Base-by-base conservation (phyloP, 1,140 invertebrate genomes). In the Apocrypta bakeri region DNA sequence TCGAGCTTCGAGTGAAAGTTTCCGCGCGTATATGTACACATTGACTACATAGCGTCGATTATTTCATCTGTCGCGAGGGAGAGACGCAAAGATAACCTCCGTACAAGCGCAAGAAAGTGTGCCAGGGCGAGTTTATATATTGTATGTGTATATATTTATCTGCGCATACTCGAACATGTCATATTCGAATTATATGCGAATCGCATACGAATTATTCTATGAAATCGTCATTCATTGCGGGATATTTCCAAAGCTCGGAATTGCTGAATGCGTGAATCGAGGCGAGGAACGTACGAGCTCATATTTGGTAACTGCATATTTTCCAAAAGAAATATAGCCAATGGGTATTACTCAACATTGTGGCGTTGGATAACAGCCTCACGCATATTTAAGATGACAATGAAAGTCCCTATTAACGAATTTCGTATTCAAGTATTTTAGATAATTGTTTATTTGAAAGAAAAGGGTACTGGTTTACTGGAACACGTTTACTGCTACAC, bases 301-400 rank as follows among this genome's bases (percentile, higher is more conserved):
- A n/a, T 1, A 74, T 74, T 74, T 74, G 56, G 72, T 74, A 74
- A 74, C 48, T 74, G 48, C 42, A 61, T 56, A 56, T 74, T 74
- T 74, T 61, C 29, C 4, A 73, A 25, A 21, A 56, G 33, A 74
- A 56, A 27, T 61, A 61, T 56, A n/a, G n/a, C n/a, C n/a, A n/a
- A n/a, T n/a, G 71, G 37, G 8, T 24, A 17, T 74, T 74, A 74
- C 40, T 56, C 21, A 61, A 61, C 42, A 4, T 4, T 37, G 2
- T 9, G 69, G 21, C 8, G 33, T 72, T 72, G 42, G 69, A 72
- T 72, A 72, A 72, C 42, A 21, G 6, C 2, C 29, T 72, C n/a
- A 21, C 17, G 33, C 42, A 17, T 17, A 29, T 71, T 17, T 29
- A 6, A 3, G 29, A 71, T 21, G 25, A 33, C 17, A 2, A 71